Evolutionary conservation across 2,888 invertebrate genomes (phyloP).

Genomic region (Hetaerina titia): DNA sequence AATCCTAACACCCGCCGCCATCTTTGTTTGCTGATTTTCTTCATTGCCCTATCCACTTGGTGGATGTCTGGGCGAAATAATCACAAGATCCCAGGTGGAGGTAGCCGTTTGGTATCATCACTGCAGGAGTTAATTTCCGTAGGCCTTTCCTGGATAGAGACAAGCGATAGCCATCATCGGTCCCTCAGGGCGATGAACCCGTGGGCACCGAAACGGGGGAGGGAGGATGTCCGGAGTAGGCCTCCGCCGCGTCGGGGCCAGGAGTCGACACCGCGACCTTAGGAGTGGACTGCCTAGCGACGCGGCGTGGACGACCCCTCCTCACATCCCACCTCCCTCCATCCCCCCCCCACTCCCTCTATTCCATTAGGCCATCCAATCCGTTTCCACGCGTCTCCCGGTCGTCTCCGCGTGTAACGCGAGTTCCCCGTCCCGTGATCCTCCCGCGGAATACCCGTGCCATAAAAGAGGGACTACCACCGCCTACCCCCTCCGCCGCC

Average conservation of each 20-base stretch:
- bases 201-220: not conserved
- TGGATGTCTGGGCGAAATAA: too few species aligned
- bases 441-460: too few species aligned
- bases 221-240: not conserved
- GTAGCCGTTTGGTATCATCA: not conserved
- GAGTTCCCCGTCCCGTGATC: too few species aligned
- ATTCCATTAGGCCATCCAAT: not conserved
- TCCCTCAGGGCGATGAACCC: not conserved
- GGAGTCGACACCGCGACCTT: not conserved
- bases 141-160: slow-evolving; percentile 15
- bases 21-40: too few species aligned
- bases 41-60: too few species aligned
- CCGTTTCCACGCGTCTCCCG: too few species aligned
- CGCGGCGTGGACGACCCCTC: not conserved
- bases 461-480: too few species aligned
- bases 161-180: not conserved
- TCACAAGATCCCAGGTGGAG: not conserved
- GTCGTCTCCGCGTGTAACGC: too few species aligned
- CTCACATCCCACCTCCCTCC: not conserved
- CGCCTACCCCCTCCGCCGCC: too few species aligned
- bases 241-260: not conserved
- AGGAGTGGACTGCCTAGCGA: not conserved
- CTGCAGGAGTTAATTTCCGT: not conserved
- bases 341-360: not conserved
- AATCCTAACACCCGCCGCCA: too few species aligned